phyloP scores from a whole-genome alignment of 2,888 invertebrate genomes.

The Dioctria rufipes region DNA sequence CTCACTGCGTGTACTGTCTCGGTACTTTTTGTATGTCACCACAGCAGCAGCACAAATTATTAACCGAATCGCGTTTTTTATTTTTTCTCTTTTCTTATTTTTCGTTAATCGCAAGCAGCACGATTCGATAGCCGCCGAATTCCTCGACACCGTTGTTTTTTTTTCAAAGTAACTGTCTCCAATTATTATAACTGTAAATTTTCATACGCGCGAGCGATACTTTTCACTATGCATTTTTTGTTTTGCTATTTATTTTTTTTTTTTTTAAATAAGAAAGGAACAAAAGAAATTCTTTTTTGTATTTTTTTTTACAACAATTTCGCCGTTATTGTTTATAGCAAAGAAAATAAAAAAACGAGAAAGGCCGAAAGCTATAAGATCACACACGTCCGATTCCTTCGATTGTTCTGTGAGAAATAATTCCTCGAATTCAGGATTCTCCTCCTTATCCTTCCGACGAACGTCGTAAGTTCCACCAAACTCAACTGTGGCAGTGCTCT shows the following conservation, averaged over 20 bases:
- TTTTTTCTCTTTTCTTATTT: too few relatives aligned
- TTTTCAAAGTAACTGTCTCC: neutral
- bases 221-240: too few relatives aligned
- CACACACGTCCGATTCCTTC: slow-evolving; percentile 19
- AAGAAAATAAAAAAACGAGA: neutral
- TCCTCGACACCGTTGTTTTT: neutral
- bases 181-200: neutral
- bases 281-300: too few relatives aligned
- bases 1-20: neutral
- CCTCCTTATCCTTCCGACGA: slow-evolving; percentile 30
- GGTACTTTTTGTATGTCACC: neutral
- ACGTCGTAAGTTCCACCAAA: slow-evolving; percentile 1
- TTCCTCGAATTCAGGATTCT: slow-evolving; percentile 25
- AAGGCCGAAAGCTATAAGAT: neutral
- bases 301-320: neutral
- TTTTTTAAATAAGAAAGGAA: neutral
- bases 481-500: neutral
- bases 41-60: neutral
- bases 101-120: neutral
- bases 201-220: too few relatives aligned
- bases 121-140: neutral
- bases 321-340: neutral
- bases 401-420: slow-evolving; percentile 29
- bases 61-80: neutral
- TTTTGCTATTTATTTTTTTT: too few relatives aligned